Evolutionary conservation across 2,113 vertebrate genomes (phyloP), one percentile per base, ranked within the genome.

Genomic region (Oncorhynchus tshawytscha): DNA sequence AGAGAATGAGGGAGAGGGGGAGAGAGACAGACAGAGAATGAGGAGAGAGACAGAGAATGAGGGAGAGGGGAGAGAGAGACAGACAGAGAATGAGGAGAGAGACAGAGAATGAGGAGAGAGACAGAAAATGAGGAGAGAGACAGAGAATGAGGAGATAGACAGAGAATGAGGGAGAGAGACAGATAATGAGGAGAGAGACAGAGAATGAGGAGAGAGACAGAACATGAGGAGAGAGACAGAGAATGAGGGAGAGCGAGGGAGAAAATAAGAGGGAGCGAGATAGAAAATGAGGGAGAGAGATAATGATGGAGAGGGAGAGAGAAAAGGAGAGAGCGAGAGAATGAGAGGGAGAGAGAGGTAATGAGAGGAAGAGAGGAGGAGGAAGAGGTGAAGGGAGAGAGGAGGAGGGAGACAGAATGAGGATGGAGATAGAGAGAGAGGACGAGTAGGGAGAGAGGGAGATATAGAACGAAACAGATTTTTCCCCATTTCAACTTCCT

Each of bases 381-480:
- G 16, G n/a, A 15, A 5, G 57, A 18, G 57, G 4, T 4, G 31
- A 5, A 6, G 5, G 31, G 5, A 6, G 5, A 6, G 31, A 7
- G 5, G 31, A 34, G 5, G 31, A 34, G 31, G 6, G 31, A 34
- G 31, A 6, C 31, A 31, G 5, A 34, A 6, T 5, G 31, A 34
- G 31, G 31, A 34, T 5, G 6, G 31, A 34, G 5, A 5, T 4
- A 6, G 5, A 60, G 59, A 62, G 59, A 64, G 60, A 24, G 54
- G 11, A 9, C 1, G 54, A 57, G 60, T 18, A 94, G 97, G 87
- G 96, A 96, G 71, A 98, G 98, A 31, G 31, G 31, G 31, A 31
- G 31, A 31, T 5, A 31, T 31, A 31, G 31, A 31, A 31, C 5
- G 0, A 34, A 34, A 34, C 1, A 34, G 0, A 34, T 34, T 31